A percentile compares a stretch with the other conserved stretches of the same genome.
Evolutionary conservation across 2,888 invertebrate genomes (phyloP).

Genomic region (Unio pictorum): DNA sequence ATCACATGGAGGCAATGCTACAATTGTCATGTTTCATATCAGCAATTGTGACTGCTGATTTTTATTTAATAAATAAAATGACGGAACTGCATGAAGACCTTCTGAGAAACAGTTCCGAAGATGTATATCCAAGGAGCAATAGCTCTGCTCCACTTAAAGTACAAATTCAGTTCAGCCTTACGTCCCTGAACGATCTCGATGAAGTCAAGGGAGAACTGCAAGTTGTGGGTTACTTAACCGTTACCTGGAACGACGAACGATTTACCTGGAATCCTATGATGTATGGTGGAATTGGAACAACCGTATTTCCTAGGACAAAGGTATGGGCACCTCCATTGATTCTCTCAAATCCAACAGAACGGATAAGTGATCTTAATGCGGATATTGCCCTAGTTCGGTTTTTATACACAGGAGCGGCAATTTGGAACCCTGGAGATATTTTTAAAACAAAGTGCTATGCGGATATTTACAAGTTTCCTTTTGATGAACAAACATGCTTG

Average conservation of each 20-base stretch:
- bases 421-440: conserved; percentile 20
- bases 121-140: no score
- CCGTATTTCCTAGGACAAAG: conserved; percentile 8
- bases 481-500: conserved; percentile 20
- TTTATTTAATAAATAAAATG: no score
- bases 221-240: conserved; percentile 15
- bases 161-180: conserved; percentile 12
- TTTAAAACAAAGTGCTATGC: conserved; percentile 19
- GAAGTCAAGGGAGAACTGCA: conserved; percentile 14
- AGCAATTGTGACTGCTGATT: no score
- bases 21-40: no score
- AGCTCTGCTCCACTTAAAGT: conserved; percentile 6
- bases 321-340: conserved; percentile 18
- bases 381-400: conserved; percentile 11
- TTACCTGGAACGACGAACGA: conserved; percentile 19
- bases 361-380: conserved; percentile 13
- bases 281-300: conserved; percentile 10
- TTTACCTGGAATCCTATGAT: conserved; percentile 14
- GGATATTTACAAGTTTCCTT: conserved; percentile 23
- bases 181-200: conserved; percentile 18
- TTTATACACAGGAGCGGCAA: conserved; percentile 15
- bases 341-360: conserved; percentile 17
- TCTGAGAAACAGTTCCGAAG: no score
- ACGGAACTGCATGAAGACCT: no score
- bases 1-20: no score